Evolutionary conservation across 2,888 invertebrate genomes (phyloP).

Genomic region (Conus canariensis): DNA sequence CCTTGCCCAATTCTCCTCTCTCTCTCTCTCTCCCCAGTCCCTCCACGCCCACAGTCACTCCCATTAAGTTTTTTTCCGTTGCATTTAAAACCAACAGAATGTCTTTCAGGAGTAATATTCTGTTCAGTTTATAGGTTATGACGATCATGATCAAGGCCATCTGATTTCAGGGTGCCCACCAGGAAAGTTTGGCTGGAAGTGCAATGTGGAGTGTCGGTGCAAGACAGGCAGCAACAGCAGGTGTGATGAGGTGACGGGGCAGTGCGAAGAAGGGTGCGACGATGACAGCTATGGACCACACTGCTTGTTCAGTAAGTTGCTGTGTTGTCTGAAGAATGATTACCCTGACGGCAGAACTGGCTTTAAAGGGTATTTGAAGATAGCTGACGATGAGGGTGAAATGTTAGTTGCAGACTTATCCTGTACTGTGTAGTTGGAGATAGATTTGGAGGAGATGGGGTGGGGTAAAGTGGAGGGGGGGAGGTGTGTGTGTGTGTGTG

Average conservation of each 20-base stretch:
- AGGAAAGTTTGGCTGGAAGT: slow-evolving; percentile 55
- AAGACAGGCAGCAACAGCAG: slow-evolving; percentile 41
- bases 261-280: slow-evolving; percentile 49
- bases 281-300: slow-evolving; percentile 50
- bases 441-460: too few relatives aligned
- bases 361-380: background rate
- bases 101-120: too few relatives aligned
- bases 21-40: too few relatives aligned
- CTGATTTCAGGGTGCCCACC: slow-evolving; percentile 78
- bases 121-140: too few relatives aligned
- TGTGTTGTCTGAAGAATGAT: background rate
- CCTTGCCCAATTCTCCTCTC: too few relatives aligned
- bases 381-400: background rate
- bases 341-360: background rate
- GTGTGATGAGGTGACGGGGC: slow-evolving; percentile 47
- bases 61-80: too few relatives aligned
- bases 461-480: too few relatives aligned
- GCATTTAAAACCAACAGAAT: too few relatives aligned
- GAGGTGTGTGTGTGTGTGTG: too few relatives aligned
- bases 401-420: background rate
- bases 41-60: too few relatives aligned
- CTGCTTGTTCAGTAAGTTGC: slow-evolving; percentile 52
- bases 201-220: slow-evolving; percentile 50
- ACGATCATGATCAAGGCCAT: too few relatives aligned
- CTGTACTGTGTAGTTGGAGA: too few relatives aligned